These are phyloP conservation scores for Trematomus loennbergii DNA, from an alignment of 2,113 vertebrate species.

Conservation along the genomic window DNA sequence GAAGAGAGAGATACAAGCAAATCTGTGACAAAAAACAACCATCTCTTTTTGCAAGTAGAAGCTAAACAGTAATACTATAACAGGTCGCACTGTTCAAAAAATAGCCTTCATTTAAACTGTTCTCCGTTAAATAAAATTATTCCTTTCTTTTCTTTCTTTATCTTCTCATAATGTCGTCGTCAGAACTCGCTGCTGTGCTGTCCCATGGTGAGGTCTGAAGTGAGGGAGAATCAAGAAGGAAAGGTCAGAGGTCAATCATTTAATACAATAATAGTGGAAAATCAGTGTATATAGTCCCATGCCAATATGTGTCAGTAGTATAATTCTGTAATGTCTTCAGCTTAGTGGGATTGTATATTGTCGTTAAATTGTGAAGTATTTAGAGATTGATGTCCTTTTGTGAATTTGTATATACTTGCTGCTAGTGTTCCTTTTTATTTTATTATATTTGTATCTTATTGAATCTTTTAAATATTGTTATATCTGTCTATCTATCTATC, in stretches of 20 bases:
- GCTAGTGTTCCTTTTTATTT: no score
- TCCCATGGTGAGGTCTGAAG: constrained; percentile 93
- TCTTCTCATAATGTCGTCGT: constrained; percentile 79
- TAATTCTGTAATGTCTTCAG: no score
- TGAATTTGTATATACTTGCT: no score
- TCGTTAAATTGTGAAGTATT: no score
- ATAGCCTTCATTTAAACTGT: constrained; percentile 73
- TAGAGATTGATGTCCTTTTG: no score
- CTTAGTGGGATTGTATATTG: no score
- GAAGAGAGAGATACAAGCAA: constrained; percentile 64
- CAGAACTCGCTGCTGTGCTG: constrained; percentile 92
- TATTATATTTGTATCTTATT: no score
- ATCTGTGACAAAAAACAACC: constrained; percentile 71
- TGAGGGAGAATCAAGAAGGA: constrained; percentile 37
- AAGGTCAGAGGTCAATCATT: constrained; percentile 12
- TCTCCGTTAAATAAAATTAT: constrained; percentile 77
- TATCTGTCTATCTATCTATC: no score
- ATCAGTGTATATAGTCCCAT: no score
- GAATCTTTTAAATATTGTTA: no score
- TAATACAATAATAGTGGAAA: neutral
- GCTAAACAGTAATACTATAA: constrained; percentile 77
- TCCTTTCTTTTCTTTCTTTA: constrained; percentile 32
- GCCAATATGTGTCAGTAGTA: no score
- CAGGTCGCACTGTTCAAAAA: constrained; percentile 61
- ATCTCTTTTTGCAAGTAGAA: constrained; percentile 62